Base-by-base conservation (phyloP, 2,113 vertebrate genomes). In the Psammodynastes pulverulentus region DNA sequence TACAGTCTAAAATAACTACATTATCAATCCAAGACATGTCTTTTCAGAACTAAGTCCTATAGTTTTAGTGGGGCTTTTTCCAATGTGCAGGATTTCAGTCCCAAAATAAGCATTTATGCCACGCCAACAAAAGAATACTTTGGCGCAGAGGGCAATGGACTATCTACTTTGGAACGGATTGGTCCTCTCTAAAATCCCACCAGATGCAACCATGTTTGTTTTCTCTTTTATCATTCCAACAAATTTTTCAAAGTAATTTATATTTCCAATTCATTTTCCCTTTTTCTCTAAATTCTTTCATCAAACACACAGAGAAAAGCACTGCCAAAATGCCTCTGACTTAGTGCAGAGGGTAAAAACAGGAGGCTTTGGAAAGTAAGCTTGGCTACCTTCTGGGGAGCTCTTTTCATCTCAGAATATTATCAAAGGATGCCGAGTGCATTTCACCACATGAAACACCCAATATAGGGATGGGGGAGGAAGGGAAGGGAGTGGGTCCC, bases 221-320 rank as follows among this genome's bases (percentile, higher is more conserved):
- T 88, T 88, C 67, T 39, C 72, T 93, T 93, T 91, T 62, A 88
- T 88, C 86, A 58, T 53, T 13, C 43, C 86, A 90, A 90, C 43
- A 49, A 34, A 49, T 84, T 46, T 56, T 48, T 34, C n/a, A 53
- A 67, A 34, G n/a, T 87, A 79, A 91, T 88, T 85, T 48, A 86
- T 89, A 84, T 84, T 88, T 91, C 90, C 5, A 49, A 13, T 39
- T 21, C 29, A 12, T 12, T 54, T 23, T 1, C 0, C 58, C 45
- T 5, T 48, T n/a, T 15, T 1, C 45, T 1, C 6, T 46, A 23
- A 3, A 39, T 53, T 90, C 84, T 89, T 67, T 48, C 15, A 26
- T 13, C 26, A 43, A 89, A 9, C 53, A 19, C 46, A 48, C 0
- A 1, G 23, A 46, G 88, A 58, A 51, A 24, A 88, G 48, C 72